Conservation (phyloP, 2,888 invertebrate species). For the Amphipyra berbera region DNA sequence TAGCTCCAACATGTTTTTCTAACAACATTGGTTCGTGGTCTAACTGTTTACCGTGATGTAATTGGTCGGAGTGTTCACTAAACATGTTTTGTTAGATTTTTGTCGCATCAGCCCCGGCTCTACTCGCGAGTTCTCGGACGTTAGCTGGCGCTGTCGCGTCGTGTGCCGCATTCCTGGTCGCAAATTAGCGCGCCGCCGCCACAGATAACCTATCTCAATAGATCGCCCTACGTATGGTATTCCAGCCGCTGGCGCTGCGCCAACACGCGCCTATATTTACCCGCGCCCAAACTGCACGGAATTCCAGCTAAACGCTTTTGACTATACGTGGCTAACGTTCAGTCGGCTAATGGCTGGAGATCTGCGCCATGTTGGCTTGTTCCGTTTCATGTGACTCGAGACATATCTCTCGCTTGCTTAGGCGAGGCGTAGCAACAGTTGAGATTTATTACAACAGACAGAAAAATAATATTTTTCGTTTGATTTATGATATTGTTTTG, state of each 20-base stretch:
- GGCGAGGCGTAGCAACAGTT: constrained; percentile 9
- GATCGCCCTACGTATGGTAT: constrained; percentile 56
- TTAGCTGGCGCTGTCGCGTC: constrained; percentile 1
- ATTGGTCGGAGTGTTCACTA: no score
- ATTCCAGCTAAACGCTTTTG: constrained; percentile 48
- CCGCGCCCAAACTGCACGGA: constrained; percentile 34
- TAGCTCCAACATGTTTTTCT: no score
- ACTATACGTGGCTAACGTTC: constrained; percentile 41
- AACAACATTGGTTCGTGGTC: no score
- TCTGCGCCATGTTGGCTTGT: constrained; percentile 6
- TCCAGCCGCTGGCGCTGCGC: constrained; percentile 59
- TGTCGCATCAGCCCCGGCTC: no score
- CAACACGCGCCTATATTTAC: constrained; percentile 57
- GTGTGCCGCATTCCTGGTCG: constrained; percentile 31
- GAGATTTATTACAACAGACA: constrained; percentile 9
- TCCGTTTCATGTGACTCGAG: constrained; percentile 21
- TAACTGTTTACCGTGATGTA: no score
- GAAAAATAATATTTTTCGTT: background rate
- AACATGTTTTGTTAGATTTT: no score
- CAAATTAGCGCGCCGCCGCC: constrained; percentile 36
- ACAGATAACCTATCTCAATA: constrained; percentile 61
- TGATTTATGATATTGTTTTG: constrained; percentile 19
- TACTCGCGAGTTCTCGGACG: background rate
- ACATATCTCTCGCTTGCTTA: constrained; percentile 4
- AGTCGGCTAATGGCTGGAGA: constrained; percentile 20